Base-by-base conservation (phyloP, 2,797 vertebrate genomes). In the Myripristis jacobus region DNA sequence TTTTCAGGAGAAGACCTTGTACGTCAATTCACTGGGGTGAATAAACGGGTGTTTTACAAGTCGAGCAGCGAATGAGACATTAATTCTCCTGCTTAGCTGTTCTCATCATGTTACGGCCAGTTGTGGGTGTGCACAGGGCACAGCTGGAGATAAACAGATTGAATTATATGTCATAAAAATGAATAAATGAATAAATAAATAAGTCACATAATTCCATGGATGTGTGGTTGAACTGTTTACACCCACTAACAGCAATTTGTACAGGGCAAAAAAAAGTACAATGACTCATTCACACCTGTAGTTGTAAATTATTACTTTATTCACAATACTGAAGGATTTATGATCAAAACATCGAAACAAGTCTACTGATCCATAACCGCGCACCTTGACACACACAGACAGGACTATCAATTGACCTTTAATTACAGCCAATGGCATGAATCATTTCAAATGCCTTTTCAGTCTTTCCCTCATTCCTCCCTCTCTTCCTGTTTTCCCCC, bases 401-500 rank as follows among this genome's bases (percentile, higher is more conserved):
- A 44, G n/a, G 13, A 24, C 59, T 29, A 72, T 70, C 66, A 66
- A 25, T 24, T 67, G 54, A 63, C 55, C 66, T 38, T 11, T 51
- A 1, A 44, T 22, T 54, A 10, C 25, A 56, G 54, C 24, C 2
- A 11, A 9, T 43, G 50, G 79, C 57, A 56, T 71, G 4, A 69
- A 56, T 60, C 4, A 78, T 57, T 67, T n/a, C 34, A 64, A 24
- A 0, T 55, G 27, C 56, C 36, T 51, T 31, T 53, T 67, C 48
- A 71, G 68, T 13, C 13, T 75, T 76, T 80, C 67, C 44, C 63
- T 68, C 38, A 31, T 60, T 74, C 51, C 54, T 76, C 54, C n/a
- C 13, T 67, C 36, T 51, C 55, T 63, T 64, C 59, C 70, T 73
- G 66, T 70, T 82, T 75, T 71, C 73, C 54, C 48, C 50, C 70